A percentile compares a stretch with the other conserved stretches of the same genome.
phyloP scores from a whole-genome alignment of 2,797 vertebrate species.

The Muscicapa striata region DNA sequence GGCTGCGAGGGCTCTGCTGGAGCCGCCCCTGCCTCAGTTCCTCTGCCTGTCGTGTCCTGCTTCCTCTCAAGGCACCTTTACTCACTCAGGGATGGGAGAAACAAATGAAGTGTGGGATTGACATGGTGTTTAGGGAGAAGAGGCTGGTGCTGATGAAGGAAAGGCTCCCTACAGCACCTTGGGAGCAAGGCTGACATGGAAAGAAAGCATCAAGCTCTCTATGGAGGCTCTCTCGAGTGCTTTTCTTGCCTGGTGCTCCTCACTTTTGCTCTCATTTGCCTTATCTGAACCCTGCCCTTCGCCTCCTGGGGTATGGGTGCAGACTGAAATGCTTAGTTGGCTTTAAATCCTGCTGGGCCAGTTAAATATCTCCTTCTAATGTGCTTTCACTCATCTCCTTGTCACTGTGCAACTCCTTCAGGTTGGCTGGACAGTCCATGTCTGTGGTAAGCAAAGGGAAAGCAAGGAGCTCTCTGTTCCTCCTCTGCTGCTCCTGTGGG shows the following conservation, averaged over 20 bases:
- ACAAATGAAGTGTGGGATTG: not conserved
- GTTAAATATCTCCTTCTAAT: conserved; percentile 6
- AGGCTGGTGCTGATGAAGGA: not conserved
- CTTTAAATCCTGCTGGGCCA: conserved; percentile 24
- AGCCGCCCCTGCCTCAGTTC: not conserved
- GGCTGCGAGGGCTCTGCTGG: not conserved
- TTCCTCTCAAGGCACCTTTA: accelerated
- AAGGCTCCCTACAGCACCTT: not conserved
- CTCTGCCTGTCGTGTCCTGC: not conserved
- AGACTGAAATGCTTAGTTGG: conserved; percentile 10
- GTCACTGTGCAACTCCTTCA: not conserved
- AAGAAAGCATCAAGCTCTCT: not conserved
- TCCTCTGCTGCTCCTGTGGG: not conserved
- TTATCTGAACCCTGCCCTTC: conserved; percentile 4
- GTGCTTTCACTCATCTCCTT: not conserved
- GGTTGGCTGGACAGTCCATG: not conserved
- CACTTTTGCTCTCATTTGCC: not conserved
- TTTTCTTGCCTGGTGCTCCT: not conserved
- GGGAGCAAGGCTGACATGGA: not conserved
- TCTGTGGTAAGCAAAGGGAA: not conserved
- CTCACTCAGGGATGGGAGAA: not conserved
- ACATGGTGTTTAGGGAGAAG: not conserved
- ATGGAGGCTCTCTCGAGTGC: not conserved
- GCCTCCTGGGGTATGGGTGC: not conserved
- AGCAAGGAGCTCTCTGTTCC: not conserved